Evolutionary conservation across 2,888 invertebrate genomes (phyloP), one percentile per base, ranked within the genome.

Genomic region (Spodoptera exigua): DNA sequence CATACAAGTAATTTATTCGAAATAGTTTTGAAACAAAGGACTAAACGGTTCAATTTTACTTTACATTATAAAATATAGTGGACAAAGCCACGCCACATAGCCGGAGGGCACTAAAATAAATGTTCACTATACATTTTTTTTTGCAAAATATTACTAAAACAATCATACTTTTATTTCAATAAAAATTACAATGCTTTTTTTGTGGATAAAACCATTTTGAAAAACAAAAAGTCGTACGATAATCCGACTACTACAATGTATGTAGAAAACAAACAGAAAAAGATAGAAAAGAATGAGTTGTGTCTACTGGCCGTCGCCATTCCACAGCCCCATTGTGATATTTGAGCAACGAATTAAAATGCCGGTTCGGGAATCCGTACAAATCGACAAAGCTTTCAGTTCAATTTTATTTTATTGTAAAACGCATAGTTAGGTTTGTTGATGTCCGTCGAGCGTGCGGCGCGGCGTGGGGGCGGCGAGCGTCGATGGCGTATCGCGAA

Each of bases 321-420:
- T 18, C 4, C 9, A 14, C 27, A 60, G 18, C 32, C 18, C 52
- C 43, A 65, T 68, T 71, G 71, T 70, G 46, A 53, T 58, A 61
- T 60, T 59, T 61, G 59, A 47, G 40, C 72, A 43, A 58, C 61
- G 67, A 78, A 78, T 76, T 76, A 75, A 76, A 76, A 72, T 69
- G 55, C 60, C 63, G 16, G 62, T 62, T 48, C 59, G 45, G 46
- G 61, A 69, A 78, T 62, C 69, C 65, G 72, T 51, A 71, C 76
- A 75, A 71, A 76, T 72, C 64, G 76, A 58, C 72, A 78, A 78
- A 75, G 75, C 69, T 60, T 69, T 49, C 3, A 16, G 61, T 78
- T 51, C 59, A 57, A 74, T 74, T 78, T 74, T 76, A 78, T 78
- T 78, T 78, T 71, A 78, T 76, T 76, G 67, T 73, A 61, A 64